Evolutionary conservation across 2,797 vertebrate species (phyloP).

Genomic region (Antennarius maculatus): DNA sequence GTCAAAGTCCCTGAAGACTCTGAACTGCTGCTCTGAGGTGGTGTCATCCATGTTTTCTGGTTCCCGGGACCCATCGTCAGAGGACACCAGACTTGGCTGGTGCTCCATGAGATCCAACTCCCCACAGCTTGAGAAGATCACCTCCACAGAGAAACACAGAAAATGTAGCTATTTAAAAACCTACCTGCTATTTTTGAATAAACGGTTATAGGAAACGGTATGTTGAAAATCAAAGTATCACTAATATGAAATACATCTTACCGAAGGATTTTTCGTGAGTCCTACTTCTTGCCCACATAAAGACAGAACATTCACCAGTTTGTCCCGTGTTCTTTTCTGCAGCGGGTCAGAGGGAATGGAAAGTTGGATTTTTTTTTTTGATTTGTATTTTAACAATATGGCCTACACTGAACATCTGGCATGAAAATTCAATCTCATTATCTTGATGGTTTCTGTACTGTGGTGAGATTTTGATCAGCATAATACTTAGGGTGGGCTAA

Average conservation of each 20-base stretch:
- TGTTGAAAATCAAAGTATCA: not conserved
- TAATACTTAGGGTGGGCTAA: not conserved
- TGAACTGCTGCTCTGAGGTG: conserved; percentile 96
- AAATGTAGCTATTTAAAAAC: not conserved
- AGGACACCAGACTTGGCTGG: conserved; percentile 93
- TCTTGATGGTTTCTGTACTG: no score
- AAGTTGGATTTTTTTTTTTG: not conserved
- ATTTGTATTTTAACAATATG: not conserved
- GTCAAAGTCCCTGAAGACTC: conserved; percentile 98
- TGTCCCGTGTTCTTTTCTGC: conserved; percentile 96
- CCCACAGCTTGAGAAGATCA: conserved; percentile 98
- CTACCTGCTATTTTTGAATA: not conserved
- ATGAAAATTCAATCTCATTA: not conserved
- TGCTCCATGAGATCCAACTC: conserved; percentile 96
- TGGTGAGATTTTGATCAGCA: no score
- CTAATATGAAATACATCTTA: conserved; percentile 68
- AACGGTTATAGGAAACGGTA: not conserved
- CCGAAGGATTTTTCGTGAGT: conserved; percentile 97
- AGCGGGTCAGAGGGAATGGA: conserved; percentile 43
- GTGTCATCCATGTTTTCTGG: conserved; percentile 93
- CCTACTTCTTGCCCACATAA: conserved; percentile 97
- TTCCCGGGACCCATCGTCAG: conserved; percentile 90
- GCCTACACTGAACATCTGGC: no score
- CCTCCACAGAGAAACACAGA: conserved; percentile 72
- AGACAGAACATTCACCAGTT: conserved; percentile 95